Conservation (phyloP, 2,797 vertebrate genomes). For the Paedocypris micromegethes region DNA sequence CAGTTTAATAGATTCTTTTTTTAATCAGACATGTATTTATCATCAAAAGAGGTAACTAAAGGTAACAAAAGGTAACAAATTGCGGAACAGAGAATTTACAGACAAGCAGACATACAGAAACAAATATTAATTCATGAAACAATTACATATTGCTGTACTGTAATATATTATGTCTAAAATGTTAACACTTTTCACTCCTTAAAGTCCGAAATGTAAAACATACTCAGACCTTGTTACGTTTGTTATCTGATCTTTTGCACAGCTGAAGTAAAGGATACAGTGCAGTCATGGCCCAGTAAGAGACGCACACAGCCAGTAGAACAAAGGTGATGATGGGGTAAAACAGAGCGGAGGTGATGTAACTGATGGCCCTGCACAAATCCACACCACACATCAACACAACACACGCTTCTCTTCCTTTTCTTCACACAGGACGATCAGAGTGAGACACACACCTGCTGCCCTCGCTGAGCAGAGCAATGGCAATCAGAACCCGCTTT, state of each 20-base stretch:
- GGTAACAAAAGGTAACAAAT: no score
- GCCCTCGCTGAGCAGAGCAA: conserved; percentile 82
- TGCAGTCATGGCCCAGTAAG: conserved; percentile 82
- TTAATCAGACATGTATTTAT: no score
- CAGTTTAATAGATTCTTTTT: no score
- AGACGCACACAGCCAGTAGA: conserved; percentile 77
- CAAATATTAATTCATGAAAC: no score
- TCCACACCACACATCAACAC: conserved; percentile 8
- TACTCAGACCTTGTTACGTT: no score
- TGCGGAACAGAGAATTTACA: no score
- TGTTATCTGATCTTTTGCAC: not conserved
- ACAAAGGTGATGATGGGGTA: conserved; percentile 83
- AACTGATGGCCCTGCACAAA: conserved; percentile 76
- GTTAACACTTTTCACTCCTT: no score
- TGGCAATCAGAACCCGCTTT: conserved; percentile 75
- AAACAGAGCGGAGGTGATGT: conserved; percentile 79
- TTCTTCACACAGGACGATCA: not conserved
- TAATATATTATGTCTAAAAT: no score
- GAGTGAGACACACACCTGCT: conserved; percentile 72
- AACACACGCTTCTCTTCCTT: not conserved
- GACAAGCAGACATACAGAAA: no score
- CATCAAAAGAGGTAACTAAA: no score
- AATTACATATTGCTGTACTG: no score
- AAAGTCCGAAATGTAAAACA: no score
- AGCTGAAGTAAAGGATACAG: conserved; percentile 78